phyloP scores from a whole-genome alignment of 2,797 vertebrate genomes.

The Telmatherina bonti region DNA sequence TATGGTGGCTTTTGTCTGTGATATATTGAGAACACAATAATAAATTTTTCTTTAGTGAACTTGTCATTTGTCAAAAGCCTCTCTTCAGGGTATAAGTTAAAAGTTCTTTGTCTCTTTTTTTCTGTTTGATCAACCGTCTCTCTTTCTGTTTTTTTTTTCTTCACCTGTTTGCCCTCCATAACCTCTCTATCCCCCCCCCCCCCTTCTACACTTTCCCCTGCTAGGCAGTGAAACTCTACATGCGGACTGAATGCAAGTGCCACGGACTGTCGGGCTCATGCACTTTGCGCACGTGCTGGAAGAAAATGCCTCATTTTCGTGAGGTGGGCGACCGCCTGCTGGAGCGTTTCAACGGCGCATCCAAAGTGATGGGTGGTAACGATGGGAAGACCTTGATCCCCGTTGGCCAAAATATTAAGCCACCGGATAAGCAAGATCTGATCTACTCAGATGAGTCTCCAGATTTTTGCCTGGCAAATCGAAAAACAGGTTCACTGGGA shows the following conservation, averaged over 20 bases:
- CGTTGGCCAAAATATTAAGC: slow-evolving; percentile 94
- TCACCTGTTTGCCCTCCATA: slow-evolving; percentile 30
- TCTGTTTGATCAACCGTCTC: slow-evolving; percentile 36
- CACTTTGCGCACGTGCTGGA: slow-evolving; percentile 96
- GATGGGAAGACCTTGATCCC: slow-evolving; percentile 96
- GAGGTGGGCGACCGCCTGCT: slow-evolving; percentile 95
- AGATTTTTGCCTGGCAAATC: slow-evolving; percentile 95
- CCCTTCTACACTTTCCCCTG: background rate
- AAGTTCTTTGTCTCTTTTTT: slow-evolving; percentile 20
- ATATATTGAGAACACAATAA: slow-evolving; percentile 56
- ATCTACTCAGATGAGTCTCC: slow-evolving; percentile 97
- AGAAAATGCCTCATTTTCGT: slow-evolving; percentile 96
- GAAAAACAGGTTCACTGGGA: slow-evolving; percentile 94
- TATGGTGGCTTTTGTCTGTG: slow-evolving; percentile 40
- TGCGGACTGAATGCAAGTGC: slow-evolving; percentile 97
- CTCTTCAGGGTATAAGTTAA: slow-evolving; percentile 36
- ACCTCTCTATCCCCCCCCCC: slow-evolving; percentile 13
- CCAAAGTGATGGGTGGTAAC: slow-evolving; percentile 97
- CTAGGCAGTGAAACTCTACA: slow-evolving; percentile 96
- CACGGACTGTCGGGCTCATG: slow-evolving; percentile 97
- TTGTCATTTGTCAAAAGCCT: slow-evolving; percentile 45
- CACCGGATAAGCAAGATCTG: slow-evolving; percentile 93
- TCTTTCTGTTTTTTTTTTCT: slow-evolving; percentile 18
- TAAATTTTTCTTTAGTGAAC: slow-evolving; percentile 45
- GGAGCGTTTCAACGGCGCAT: slow-evolving; percentile 96